Evolutionary conservation across 1,140 invertebrate species (phyloP).

Genomic region (Zaprionus inermis): DNA sequence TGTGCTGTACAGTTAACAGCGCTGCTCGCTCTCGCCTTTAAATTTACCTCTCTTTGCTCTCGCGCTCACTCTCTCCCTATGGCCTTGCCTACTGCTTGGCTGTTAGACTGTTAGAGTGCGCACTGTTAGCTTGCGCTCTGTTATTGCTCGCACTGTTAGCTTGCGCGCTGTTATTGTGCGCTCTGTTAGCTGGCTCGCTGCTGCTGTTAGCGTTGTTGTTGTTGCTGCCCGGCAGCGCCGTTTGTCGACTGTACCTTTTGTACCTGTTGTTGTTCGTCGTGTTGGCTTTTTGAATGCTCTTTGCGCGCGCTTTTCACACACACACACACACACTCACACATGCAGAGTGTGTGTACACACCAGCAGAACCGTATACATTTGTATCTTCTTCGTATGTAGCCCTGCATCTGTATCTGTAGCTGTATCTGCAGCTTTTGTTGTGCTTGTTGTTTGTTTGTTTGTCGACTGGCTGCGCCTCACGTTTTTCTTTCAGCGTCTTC

Average conservation of each 20-base stretch:
- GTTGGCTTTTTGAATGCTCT: slow-evolving; percentile 71
- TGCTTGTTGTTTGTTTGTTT: slow-evolving; percentile 61
- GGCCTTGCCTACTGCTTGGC: slow-evolving; percentile 4
- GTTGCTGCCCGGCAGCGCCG: slow-evolving; percentile 33
- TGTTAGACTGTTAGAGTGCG: neutral
- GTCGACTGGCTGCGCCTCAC: slow-evolving; percentile 59
- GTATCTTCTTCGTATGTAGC: slow-evolving; percentile 61
- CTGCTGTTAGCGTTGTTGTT: slow-evolving; percentile 39
- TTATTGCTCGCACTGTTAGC: slow-evolving; percentile 1
- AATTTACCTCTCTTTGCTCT: neutral
- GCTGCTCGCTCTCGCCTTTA: neutral
- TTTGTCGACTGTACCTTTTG: slow-evolving; percentile 77
- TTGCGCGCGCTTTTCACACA: slow-evolving; percentile 72
- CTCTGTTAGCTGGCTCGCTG: slow-evolving; percentile 7
- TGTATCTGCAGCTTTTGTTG: slow-evolving; percentile 33
- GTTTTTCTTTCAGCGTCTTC: slow-evolving; percentile 58
- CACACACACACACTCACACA: slow-evolving; percentile 17
- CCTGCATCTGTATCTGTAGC: slow-evolving; percentile 14
- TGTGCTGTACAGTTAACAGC: neutral
- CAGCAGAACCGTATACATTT: slow-evolving; percentile 59
- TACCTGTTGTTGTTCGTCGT: slow-evolving; percentile 70
- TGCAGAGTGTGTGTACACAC: slow-evolving; percentile 2
- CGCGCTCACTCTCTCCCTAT: slow-evolving; percentile 2
- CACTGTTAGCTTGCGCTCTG: neutral
- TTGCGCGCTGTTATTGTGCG: neutral